Evolutionary conservation across 2,113 vertebrate genomes (phyloP).

Genomic region (Syngnathoides biaculeatus): DNA sequence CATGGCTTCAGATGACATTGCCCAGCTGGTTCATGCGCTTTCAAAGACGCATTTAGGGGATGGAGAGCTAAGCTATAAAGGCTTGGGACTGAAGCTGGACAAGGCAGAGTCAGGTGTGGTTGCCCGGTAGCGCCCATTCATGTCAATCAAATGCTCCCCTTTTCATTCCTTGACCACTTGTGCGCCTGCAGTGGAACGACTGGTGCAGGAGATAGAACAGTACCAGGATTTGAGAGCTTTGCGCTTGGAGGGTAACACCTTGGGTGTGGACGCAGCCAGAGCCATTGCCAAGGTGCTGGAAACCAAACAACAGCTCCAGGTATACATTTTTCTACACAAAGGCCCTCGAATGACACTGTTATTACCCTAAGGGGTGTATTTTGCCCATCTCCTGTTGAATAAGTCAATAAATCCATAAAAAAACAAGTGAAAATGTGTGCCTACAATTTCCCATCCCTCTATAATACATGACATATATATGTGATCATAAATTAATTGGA

Average conservation of each 20-base stretch:
- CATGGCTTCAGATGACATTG: slow-evolving; percentile 90
- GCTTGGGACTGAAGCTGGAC: slow-evolving; percentile 87
- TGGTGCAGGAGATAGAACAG: slow-evolving; percentile 83
- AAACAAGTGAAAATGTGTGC: no score
- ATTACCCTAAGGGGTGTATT: no score
- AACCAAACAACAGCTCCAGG: slow-evolving; percentile 86
- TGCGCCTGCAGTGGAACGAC: slow-evolving; percentile 71
- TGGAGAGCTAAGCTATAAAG: slow-evolving; percentile 90
- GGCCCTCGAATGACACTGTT: neutral
- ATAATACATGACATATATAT: no score
- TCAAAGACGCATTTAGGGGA: slow-evolving; percentile 87
- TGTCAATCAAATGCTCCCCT: neutral
- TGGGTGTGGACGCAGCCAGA: slow-evolving; percentile 90
- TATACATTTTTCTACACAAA: slow-evolving; percentile 5
- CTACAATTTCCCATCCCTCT: no score
- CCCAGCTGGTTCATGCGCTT: slow-evolving; percentile 82
- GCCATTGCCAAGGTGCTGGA: slow-evolving; percentile 89
- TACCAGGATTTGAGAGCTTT: slow-evolving; percentile 83
- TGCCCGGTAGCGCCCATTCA: neutral
- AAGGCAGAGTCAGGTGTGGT: slow-evolving; percentile 81
- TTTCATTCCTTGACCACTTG: neutral
- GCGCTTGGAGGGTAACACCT: slow-evolving; percentile 89
- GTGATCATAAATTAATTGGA: no score
- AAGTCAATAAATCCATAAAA: no score
- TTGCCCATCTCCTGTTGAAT: no score